Conservation (phyloP, 2,888 invertebrate species). For the Tipula lateralis region DNA sequence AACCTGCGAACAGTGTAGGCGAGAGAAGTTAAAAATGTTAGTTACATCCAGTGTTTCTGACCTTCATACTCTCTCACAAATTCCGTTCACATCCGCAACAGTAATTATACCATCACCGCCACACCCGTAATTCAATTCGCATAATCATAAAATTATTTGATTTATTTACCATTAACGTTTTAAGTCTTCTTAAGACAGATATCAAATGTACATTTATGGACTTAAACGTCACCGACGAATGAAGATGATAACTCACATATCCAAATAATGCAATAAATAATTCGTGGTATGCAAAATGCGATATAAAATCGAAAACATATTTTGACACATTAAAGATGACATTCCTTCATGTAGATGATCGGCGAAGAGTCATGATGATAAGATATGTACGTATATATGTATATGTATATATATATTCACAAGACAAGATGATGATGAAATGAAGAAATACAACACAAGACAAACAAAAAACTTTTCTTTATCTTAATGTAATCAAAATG, state of each 20-base stretch:
- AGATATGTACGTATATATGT: background rate
- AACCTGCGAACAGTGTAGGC: too few relatives aligned
- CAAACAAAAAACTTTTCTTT: background rate
- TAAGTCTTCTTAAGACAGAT: background rate
- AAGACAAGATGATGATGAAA: conserved; percentile 2
- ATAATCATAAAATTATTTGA: background rate
- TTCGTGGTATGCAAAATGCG: background rate
- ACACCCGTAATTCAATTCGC: background rate
- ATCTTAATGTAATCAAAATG: conserved; percentile 15
- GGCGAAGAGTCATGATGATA: background rate
- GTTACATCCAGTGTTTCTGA: too few relatives aligned
- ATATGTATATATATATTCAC: background rate
- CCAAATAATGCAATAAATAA: background rate
- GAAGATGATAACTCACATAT: background rate
- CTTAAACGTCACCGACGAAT: background rate
- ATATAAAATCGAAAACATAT: background rate
- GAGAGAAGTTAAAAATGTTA: too few relatives aligned
- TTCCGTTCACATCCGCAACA: too few relatives aligned
- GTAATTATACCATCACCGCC: background rate
- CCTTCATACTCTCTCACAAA: too few relatives aligned
- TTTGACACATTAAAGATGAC: conserved; percentile 1
- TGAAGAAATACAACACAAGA: conserved; percentile 8
- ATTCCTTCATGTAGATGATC: background rate
- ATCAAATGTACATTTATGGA: background rate
- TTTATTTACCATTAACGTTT: background rate